Evolutionary conservation across 2,113 vertebrate genomes (phyloP).

Genomic region (Zingel zingel): DNA sequence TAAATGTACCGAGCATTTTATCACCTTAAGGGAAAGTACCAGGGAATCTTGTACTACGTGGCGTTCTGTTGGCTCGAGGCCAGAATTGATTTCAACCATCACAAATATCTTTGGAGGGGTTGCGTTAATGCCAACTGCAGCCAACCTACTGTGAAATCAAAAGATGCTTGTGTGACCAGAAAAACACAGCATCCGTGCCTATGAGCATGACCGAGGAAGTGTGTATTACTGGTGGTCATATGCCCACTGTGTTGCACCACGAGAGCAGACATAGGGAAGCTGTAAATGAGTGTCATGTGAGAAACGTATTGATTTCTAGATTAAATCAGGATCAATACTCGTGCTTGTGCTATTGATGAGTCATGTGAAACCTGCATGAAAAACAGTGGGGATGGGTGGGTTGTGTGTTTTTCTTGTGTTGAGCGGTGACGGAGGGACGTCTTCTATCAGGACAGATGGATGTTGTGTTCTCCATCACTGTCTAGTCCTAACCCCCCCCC

Average conservation of each 20-base stretch:
- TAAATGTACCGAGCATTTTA: background rate
- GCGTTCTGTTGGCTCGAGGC: background rate
- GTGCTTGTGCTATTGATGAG: slow-evolving; percentile 33
- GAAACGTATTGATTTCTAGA: slow-evolving; percentile 42
- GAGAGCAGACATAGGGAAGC: background rate
- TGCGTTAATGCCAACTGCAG: slow-evolving; percentile 5
- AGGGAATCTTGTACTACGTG: background rate
- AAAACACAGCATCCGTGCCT: background rate
- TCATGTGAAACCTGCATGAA: slow-evolving; percentile 21
- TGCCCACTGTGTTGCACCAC: background rate
- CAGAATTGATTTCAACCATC: slow-evolving; percentile 1
- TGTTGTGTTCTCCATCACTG: slow-evolving; percentile 34
- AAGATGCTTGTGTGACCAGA: slow-evolving; percentile 4
- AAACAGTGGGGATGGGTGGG: slow-evolving; percentile 4
- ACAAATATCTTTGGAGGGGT: background rate
- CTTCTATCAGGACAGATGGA: slow-evolving; percentile 16
- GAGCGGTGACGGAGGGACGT: background rate
- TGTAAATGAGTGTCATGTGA: slow-evolving; percentile 29
- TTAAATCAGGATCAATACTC: slow-evolving; percentile 57
- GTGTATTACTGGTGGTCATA: background rate
- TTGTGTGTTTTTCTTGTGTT: background rate
- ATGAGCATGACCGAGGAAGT: background rate
- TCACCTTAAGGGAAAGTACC: background rate
- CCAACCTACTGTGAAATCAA: slow-evolving; percentile 36
- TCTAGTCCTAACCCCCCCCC: slow-evolving; percentile 22